phyloP scores from a whole-genome alignment of 2,113 vertebrate species.

The Archocentrus centrarchus region DNA sequence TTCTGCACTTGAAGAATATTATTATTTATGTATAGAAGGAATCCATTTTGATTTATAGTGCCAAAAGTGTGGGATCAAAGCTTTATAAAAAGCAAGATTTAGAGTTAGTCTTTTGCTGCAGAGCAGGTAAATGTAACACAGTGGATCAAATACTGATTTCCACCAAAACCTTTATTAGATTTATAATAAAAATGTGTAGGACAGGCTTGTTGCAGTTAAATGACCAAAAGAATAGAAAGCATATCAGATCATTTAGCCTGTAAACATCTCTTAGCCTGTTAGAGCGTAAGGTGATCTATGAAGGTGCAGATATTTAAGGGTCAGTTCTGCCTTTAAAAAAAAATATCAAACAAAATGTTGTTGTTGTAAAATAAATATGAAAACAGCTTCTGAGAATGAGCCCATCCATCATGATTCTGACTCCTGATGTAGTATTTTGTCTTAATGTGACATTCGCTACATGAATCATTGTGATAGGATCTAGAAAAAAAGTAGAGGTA shows the following conservation, averaged over 20 bases:
- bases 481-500: not conserved
- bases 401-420: constrained; percentile 6
- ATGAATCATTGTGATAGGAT: constrained; percentile 6
- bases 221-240: not conserved
- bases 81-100: constrained; percentile 47
- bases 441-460: constrained; percentile 7
- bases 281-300: not conserved
- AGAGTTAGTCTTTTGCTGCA: not conserved
- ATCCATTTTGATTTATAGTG: constrained; percentile 31
- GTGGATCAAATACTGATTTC: not conserved
- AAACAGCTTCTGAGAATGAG: constrained; percentile 7
- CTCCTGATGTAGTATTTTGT: constrained; percentile 12
- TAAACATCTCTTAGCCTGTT: not conserved
- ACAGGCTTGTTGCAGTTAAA: not conserved
- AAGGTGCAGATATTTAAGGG: constrained; percentile 2
- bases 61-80: constrained; percentile 58
- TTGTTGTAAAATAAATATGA: constrained; percentile 10
- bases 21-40: constrained; percentile 10
- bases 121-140: not conserved
- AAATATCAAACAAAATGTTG: not conserved
- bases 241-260: not conserved
- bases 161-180: not conserved
- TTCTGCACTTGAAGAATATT: not conserved
- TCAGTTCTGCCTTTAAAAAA: not conserved
- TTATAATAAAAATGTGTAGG: not conserved